A percentile compares a stretch with the other conserved stretches of the same genome.
phyloP scores from a whole-genome alignment of 2,888 invertebrate genomes.

The Brachylomia viminalis region DNA sequence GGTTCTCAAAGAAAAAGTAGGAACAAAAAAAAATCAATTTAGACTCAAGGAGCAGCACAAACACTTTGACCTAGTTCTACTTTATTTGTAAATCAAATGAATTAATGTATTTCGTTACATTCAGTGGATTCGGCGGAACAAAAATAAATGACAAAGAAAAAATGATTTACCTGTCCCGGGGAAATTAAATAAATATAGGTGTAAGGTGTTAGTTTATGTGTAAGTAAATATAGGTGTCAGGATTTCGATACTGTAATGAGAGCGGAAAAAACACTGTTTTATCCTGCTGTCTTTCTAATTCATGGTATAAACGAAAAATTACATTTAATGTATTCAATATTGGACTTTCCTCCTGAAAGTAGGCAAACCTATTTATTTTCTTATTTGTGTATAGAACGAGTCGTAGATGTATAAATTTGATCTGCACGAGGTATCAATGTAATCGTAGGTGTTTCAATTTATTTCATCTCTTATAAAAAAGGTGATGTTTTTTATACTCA shows the following conservation, averaged over 20 bases:
- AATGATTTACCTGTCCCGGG: background rate
- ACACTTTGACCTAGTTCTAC: conserved; percentile 29
- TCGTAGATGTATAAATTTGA: conserved; percentile 5
- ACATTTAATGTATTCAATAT: conserved; percentile 8
- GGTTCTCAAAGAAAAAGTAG: conserved; percentile 9
- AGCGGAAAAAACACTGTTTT: background rate
- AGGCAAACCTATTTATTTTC: conserved; percentile 8
- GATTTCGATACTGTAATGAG: background rate
- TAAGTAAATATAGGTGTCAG: conserved; percentile 14
- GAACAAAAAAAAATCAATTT: conserved; percentile 3
- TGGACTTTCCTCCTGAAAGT: conserved; percentile 7
- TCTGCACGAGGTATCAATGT: conserved; percentile 28
- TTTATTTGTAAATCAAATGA: conserved; percentile 25
- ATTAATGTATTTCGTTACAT: conserved; percentile 24
- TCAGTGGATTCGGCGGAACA: no score
- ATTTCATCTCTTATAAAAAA: conserved; percentile 4
- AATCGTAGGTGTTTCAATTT: conserved; percentile 36
- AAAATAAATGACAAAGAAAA: background rate
- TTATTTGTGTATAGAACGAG: conserved; percentile 4
- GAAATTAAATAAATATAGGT: conserved; percentile 10
- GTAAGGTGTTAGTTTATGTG: no score
- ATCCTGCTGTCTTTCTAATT: no score
- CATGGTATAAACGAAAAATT: background rate
- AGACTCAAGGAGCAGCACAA: conserved; percentile 1
- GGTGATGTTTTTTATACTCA: conserved; percentile 29